Evolutionary conservation across 1,140 invertebrate genomes (phyloP).

Genomic region (Argopecten irradians): DNA sequence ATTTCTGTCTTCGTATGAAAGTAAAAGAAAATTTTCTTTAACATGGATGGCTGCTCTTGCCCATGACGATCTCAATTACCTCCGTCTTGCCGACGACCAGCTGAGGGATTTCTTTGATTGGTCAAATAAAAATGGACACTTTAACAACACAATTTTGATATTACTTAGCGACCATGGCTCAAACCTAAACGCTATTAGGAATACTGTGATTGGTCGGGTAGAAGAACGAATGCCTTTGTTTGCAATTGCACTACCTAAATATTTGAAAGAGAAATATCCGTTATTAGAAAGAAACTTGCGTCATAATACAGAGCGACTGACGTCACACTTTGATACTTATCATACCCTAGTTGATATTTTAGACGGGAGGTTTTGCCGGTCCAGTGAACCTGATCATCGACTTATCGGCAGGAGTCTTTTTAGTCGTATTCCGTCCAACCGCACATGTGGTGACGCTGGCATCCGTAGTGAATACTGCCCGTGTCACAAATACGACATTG

Average conservation of each 20-base stretch:
- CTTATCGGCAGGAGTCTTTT: slow-evolving; percentile 72
- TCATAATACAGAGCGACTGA: slow-evolving; percentile 80
- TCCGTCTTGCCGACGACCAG: slow-evolving; percentile 52
- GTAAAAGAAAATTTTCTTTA: slow-evolving; percentile 40
- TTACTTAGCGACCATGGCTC: slow-evolving; percentile 96
- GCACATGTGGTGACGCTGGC: slow-evolving; percentile 74
- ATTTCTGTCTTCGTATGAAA: slow-evolving; percentile 46
- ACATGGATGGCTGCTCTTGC: slow-evolving; percentile 48
- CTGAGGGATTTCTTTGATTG: slow-evolving; percentile 68
- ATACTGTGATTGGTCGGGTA: slow-evolving; percentile 89
- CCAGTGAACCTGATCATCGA: neutral
- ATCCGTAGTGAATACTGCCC: slow-evolving; percentile 77
- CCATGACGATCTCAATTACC: slow-evolving; percentile 54
- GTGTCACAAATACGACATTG: slow-evolving; percentile 67
- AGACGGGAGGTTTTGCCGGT: slow-evolving; percentile 59
- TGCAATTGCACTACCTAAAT: slow-evolving; percentile 86
- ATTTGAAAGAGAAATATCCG: slow-evolving; percentile 82
- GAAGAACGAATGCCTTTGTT: slow-evolving; percentile 93
- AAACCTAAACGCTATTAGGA: slow-evolving; percentile 88
- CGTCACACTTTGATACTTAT: slow-evolving; percentile 78
- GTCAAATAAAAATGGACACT: slow-evolving; percentile 66
- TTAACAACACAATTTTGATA: slow-evolving; percentile 83
- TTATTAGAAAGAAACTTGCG: slow-evolving; percentile 83
- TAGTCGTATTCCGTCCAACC: slow-evolving; percentile 68
- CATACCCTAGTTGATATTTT: slow-evolving; percentile 74